phyloP scores from a whole-genome alignment of 92 coral and sea anemone genomes.

The Desmophyllum pertusum region DNA sequence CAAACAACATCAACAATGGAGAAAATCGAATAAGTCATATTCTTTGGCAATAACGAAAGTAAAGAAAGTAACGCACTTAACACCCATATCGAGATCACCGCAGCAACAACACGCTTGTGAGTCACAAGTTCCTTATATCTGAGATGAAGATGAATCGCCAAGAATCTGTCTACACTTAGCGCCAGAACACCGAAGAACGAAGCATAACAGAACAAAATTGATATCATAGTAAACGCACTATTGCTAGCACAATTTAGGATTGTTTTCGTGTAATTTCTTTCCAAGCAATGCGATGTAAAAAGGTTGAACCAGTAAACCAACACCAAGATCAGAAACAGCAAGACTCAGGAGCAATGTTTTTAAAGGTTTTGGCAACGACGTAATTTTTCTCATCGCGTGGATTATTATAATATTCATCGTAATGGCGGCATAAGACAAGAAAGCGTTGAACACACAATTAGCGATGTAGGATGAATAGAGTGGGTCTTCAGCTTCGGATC shows the following conservation, averaged over 20 bases:
- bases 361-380: conserved; percentile 1
- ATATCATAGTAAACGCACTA: neutral
- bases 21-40: neutral
- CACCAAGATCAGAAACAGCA: conserved; percentile 17
- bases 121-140: conserved; percentile 15
- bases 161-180: neutral
- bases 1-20: neutral
- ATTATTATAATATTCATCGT: neutral
- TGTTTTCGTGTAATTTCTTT: too few relatives aligned
- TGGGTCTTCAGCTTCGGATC: too few relatives aligned
- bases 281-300: neutral
- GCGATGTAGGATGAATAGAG: too few relatives aligned
- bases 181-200: neutral
- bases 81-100: neutral
- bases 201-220: neutral
- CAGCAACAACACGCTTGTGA: conserved; percentile 4
- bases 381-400: neutral
- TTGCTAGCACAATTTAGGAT: neutral
- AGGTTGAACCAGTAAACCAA: conserved; percentile 18
- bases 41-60: neutral
- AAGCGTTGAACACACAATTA: too few relatives aligned
- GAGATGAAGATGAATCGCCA: conserved; percentile 12
- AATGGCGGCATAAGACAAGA: too few relatives aligned
- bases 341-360: conserved; percentile 11
- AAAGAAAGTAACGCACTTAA: neutral